Evolutionary conservation across 2,113 vertebrate species (phyloP), one percentile per base, ranked within the genome.

Genomic region (Rhinopithecus roxellana): DNA sequence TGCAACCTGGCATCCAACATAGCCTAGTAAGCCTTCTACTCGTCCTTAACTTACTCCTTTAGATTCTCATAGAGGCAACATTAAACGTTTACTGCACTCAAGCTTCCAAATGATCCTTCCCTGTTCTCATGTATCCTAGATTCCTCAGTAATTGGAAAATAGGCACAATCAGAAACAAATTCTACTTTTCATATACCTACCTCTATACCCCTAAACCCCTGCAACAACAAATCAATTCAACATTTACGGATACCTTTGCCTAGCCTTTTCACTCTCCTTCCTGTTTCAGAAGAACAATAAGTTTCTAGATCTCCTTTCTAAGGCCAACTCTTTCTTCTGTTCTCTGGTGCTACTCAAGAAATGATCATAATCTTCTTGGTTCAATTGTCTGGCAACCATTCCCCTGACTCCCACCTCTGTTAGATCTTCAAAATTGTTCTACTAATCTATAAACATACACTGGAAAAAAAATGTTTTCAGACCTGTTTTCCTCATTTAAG

Each of bases 81-180:
- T 18, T 69, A 91, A 96, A 38, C 7, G 38, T 89, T 86, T 50
- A 92, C 89, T 82, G 72, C 38, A 50, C 48, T 93, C n/a, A 90
- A 43, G 32, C 57, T 88, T 89, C 72, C 50, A 91, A 64, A 80
- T 40, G 52, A 78, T 90, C 5, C 74, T 13, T 32, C 48, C 43
- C 61, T 35, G 45, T 50, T 20, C 48, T 38, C 38, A 84, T 88
- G 57, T 80, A 93, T n/a, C 8, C 55, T 85, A 69, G 13, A 69
- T 18, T 87, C n/a, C 32, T 75, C 25, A 70, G 27, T 84, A 89
- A 94, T 10, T 92, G 25, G 64, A 83, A 96, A 93, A 90, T 1
- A 69, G 52, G 85, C 67, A 7, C 25, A 80, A 69, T 88, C 6
- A 88, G 83, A 84, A 30, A 64, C 23, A 87, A 80, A 79, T 75